phyloP scores from a whole-genome alignment of 2,797 vertebrate species.

The Craterocephalus amniculus region DNA sequence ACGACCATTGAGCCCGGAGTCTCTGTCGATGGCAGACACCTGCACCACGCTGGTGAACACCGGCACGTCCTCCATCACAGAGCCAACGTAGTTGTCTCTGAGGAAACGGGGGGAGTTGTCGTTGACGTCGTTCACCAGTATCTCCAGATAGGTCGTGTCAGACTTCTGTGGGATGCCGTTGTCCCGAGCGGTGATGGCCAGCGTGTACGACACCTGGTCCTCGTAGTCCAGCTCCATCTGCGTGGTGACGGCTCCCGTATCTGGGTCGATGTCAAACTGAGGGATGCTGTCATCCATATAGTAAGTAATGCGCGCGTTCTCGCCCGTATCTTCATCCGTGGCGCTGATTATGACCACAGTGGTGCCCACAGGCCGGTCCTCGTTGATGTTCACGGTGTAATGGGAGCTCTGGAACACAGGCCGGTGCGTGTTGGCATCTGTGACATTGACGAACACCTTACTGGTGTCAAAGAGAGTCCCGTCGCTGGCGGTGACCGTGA shows the following conservation, averaged over 20 bases:
- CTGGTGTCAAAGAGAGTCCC: conserved; percentile 90
- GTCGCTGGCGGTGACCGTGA: conserved; percentile 90
- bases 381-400: conserved; percentile 93
- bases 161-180: conserved; percentile 98
- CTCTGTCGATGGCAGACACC: conserved; percentile 92
- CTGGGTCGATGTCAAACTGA: conserved; percentile 91
- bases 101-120: conserved; percentile 95
- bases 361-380: conserved; percentile 89
- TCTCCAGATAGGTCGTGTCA: conserved; percentile 97
- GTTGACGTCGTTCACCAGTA: conserved; percentile 94
- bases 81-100: conserved; percentile 89
- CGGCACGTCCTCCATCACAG: conserved; percentile 92
- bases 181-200: conserved; percentile 94
- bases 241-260: conserved; percentile 92
- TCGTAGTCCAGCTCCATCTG: conserved; percentile 96
- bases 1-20: conserved; percentile 92
- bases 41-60: conserved; percentile 95
- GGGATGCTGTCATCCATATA: conserved; percentile 97
- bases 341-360: conserved; percentile 95
- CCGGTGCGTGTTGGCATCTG: conserved; percentile 95
- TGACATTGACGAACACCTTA: conserved; percentile 92
- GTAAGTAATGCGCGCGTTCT: conserved; percentile 95
- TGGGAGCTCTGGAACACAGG: conserved; percentile 98
- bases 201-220: conserved; percentile 95
- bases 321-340: conserved; percentile 94